A percentile compares a stretch with the other conserved stretches of the same genome.
phyloP scores from a whole-genome alignment of 2,113 vertebrate genomes.

The Rhynchomys soricoides region DNA sequence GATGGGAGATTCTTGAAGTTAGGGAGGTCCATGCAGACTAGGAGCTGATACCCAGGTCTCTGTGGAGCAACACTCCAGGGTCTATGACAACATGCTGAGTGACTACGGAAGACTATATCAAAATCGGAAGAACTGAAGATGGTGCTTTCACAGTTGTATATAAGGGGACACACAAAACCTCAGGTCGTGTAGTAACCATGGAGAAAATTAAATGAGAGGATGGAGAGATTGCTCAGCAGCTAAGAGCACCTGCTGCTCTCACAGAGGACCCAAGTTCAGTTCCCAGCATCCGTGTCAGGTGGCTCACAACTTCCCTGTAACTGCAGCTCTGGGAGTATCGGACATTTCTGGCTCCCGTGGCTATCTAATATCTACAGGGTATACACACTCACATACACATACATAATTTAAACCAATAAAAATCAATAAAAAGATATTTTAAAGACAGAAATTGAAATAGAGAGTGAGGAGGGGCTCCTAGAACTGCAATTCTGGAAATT shows the following conservation, averaged over 20 bases:
- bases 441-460: background rate
- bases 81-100: background rate
- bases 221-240: background rate
- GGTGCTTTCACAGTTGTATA: no score
- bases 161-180: background rate
- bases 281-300: no score
- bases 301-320: background rate
- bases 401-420: background rate
- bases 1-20: background rate
- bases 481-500: background rate
- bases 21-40: background rate
- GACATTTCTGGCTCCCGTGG: background rate
- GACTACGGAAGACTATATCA: background rate
- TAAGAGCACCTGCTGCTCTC: background rate
- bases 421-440: background rate
- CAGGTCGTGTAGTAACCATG: background rate
- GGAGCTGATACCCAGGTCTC: background rate
- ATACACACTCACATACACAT: background rate
- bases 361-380: background rate
- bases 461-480: background rate
- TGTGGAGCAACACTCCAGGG: background rate
- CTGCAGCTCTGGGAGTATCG: background rate
- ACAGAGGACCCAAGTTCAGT: background rate
- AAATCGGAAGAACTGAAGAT: no score
- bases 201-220: background rate